A percentile compares a stretch with the other conserved stretches of the same genome.
These are phyloP conservation scores for Entomyzon cyanotis DNA, from an alignment of 2,113 vertebrate genomes.

Conservation along the genomic window DNA sequence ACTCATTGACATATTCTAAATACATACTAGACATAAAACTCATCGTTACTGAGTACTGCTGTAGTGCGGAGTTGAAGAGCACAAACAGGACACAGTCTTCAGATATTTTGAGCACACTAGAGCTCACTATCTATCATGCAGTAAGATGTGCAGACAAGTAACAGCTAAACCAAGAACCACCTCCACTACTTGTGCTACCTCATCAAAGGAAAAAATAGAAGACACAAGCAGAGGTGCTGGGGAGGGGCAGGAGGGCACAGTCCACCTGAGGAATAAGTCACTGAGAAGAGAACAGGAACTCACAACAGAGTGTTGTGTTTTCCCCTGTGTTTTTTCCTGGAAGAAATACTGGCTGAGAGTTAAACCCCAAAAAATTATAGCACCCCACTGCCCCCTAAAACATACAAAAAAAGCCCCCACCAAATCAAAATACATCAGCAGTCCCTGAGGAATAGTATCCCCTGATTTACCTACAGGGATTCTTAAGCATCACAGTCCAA, in stretches of 20 bases:
- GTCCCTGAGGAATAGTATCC: not conserved
- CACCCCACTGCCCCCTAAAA: fast-evolving
- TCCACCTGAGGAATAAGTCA: not conserved
- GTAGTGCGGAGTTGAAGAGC: not conserved
- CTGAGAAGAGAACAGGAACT: not conserved
- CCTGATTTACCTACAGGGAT: not conserved
- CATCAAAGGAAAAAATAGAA: not conserved
- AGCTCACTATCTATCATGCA: not conserved
- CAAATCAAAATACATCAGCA: not conserved
- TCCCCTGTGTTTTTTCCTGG: not conserved
- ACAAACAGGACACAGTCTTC: not conserved
- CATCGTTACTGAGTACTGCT: not conserved
- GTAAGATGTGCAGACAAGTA: not conserved
- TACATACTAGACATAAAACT: not conserved
- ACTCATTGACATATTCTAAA: not conserved
- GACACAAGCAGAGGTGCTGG: not conserved
- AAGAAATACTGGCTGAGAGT: not conserved
- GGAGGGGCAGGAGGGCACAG: not conserved
- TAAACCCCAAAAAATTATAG: not conserved
- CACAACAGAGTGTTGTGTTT: not conserved
- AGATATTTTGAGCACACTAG: not conserved
- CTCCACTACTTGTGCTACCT: not conserved
- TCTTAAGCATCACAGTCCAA: not conserved
- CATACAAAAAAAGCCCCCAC: not conserved
- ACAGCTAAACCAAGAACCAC: not conserved